Conservation (phyloP, 2,113 vertebrate species). For the Chaetops frenatus region DNA sequence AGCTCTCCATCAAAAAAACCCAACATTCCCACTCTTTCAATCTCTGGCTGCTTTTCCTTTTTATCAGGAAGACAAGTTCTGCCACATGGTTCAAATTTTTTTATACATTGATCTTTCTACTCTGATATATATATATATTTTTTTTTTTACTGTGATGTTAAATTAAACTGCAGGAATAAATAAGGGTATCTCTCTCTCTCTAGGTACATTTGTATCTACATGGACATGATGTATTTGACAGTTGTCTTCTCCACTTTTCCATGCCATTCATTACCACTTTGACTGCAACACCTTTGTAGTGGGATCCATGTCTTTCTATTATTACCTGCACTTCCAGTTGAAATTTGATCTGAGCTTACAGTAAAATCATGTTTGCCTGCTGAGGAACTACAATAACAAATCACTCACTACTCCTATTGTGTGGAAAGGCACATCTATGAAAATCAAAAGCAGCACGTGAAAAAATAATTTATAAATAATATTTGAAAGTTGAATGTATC, state of each 20-base stretch:
- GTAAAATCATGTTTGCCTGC: background rate
- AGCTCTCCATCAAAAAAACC: background rate
- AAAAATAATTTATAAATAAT: background rate
- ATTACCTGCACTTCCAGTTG: background rate
- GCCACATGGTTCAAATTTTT: conserved; percentile 21
- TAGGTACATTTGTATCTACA: background rate
- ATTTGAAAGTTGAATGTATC: background rate
- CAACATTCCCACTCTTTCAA: background rate
- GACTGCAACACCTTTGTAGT: background rate
- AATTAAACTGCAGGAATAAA: background rate
- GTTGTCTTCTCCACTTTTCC: background rate
- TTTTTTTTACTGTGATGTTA: background rate
- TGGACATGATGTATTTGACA: background rate
- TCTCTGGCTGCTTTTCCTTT: conserved; percentile 14
- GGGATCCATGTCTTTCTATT: background rate
- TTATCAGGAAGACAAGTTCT: conserved; percentile 1
- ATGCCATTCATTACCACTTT: background rate
- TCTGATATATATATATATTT: background rate
- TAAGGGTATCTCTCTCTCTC: background rate
- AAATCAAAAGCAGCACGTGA: background rate
- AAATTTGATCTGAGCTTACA: background rate
- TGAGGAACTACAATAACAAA: background rate
- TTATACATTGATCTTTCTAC: background rate
- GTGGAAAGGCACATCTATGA: background rate
- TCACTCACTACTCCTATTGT: background rate